Evolutionary conservation across 2,113 vertebrate species (phyloP).

Genomic region (Bagarius yarrelli): DNA sequence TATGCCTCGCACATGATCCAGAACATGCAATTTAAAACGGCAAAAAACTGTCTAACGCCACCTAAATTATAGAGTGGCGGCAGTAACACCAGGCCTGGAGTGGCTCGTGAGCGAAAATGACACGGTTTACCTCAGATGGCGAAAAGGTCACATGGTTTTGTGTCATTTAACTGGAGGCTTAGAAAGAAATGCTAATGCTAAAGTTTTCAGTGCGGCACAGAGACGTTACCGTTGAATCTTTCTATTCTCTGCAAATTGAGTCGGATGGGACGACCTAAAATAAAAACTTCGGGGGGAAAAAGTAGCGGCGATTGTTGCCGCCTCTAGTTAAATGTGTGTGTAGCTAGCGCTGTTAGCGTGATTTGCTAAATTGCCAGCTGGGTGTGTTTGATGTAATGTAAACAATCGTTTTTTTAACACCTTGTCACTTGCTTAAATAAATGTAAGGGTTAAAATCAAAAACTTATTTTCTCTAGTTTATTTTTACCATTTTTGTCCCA

Average conservation of each 20-base stretch:
- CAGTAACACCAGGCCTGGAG: constrained; percentile 7
- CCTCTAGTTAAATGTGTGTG: no score
- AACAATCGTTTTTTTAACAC: no score
- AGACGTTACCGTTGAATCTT: background rate
- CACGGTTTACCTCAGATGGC: background rate
- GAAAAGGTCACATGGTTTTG: background rate
- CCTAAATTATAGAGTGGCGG: constrained; percentile 27
- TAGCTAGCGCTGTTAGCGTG: no score
- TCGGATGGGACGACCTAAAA: no score
- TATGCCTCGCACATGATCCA: background rate
- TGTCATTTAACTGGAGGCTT: background rate
- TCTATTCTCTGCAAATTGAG: background rate
- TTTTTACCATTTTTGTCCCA: no score
- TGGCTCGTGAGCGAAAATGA: constrained; percentile 30
- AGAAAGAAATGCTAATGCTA: background rate
- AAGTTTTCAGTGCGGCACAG: background rate
- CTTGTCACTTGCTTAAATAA: no score
- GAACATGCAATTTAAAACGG: constrained; percentile 30
- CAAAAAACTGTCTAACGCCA: constrained; percentile 15
- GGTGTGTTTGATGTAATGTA: no score
- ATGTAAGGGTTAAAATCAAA: no score
- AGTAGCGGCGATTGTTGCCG: no score
- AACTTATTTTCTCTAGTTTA: no score
- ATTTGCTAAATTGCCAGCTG: no score
- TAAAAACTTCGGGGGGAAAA: no score